Evolutionary conservation across 2,113 vertebrate species (phyloP).

Genomic region (Mesembrinibis cayennensis): DNA sequence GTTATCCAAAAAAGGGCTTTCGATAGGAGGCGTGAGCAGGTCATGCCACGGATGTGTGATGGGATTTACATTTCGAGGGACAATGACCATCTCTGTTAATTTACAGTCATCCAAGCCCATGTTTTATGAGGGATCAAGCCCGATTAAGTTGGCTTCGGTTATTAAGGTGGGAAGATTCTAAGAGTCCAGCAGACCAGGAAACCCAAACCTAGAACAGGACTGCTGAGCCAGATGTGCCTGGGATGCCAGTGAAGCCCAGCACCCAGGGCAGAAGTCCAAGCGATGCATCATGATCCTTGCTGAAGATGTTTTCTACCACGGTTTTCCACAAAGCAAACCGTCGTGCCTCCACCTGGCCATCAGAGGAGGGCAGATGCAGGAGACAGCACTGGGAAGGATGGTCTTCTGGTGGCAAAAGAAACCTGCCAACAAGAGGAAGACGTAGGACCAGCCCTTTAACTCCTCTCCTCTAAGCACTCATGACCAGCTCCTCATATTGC

Average conservation of each 20-base stretch:
- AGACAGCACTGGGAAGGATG: not conserved
- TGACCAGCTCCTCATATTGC: not conserved
- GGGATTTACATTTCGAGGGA: not conserved
- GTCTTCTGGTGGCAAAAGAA: not conserved
- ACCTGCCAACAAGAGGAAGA: not conserved
- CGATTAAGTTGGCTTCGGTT: not conserved
- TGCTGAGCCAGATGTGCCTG: not conserved
- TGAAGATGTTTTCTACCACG: fast-evolving
- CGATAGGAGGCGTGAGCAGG: not conserved
- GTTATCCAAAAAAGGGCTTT: not conserved
- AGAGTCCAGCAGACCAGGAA: not conserved
- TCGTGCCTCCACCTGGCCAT: fast-evolving
- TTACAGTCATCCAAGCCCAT: not conserved
- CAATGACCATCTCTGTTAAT: not conserved
- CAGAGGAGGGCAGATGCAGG: not conserved
- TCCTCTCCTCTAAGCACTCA: not conserved
- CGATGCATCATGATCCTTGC: fast-evolving
- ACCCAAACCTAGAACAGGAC: not conserved
- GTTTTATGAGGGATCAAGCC: not conserved
- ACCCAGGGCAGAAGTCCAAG: not conserved
- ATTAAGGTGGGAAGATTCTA: not conserved
- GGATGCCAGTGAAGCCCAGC: not conserved
- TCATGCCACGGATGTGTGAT: fast-evolving
- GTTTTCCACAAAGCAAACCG: not conserved
- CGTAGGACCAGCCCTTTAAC: not conserved